phyloP scores from a whole-genome alignment of 2,888 invertebrate species.

The Noctua janthina region DNA sequence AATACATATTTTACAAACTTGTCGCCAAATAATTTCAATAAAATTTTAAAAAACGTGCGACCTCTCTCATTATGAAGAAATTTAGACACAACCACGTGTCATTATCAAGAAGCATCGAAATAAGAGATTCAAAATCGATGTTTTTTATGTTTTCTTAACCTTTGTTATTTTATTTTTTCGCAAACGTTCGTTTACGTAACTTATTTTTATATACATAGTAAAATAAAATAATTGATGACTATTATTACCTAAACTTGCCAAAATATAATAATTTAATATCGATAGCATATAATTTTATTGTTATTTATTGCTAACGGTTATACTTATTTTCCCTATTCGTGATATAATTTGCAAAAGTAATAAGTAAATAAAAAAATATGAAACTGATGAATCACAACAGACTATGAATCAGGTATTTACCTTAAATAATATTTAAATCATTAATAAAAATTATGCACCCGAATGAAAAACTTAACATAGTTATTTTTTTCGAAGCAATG shows the following conservation, averaged over 20 bases:
- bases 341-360: neutral
- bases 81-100: neutral
- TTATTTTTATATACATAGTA: neutral
- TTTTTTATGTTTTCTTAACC: neutral
- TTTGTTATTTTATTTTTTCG: neutral
- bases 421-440: neutral
- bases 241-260: neutral
- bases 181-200: neutral
- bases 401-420: neutral
- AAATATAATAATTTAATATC: neutral
- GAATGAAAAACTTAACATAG: neutral
- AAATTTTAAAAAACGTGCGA: no score
- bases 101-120: no score
- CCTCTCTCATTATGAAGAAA: neutral
- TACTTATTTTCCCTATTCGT: neutral
- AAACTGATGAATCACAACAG: neutral
- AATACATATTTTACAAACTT: no score
- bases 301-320: neutral
- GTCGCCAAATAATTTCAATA: no score
- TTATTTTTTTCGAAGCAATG: neutral
- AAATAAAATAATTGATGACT: conserved; percentile 12
- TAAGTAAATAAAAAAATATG: no score
- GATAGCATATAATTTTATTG: neutral
- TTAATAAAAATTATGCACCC: no score
- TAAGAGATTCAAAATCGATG: neutral